Evolutionary conservation across 2,113 vertebrate species (phyloP).

Genomic region (Delphinapterus leucas): DNA sequence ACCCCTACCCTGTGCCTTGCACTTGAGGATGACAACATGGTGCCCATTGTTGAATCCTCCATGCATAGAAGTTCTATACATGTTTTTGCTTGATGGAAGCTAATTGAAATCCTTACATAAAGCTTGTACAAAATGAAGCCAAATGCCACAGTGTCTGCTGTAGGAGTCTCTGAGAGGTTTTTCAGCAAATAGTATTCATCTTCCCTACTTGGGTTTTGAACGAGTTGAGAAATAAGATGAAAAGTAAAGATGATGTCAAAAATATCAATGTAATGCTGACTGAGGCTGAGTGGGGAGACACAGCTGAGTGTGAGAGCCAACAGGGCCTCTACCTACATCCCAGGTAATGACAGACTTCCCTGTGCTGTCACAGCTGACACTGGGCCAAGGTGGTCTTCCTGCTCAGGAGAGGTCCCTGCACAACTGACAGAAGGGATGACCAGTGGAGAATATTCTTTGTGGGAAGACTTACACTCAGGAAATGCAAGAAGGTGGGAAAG

Average conservation of each 20-base stretch:
- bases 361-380: not conserved
- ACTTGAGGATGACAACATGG: not conserved
- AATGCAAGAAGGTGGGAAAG: not conserved
- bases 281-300: not conserved
- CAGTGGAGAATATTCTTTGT: not conserved
- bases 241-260: not conserved
- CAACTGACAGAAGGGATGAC: not conserved
- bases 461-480: not conserved
- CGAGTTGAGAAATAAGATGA: not conserved
- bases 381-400: not conserved
- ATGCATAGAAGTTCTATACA: not conserved
- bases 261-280: not conserved
- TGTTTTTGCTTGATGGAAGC: not conserved
- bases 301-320: not conserved
- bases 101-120: not conserved
- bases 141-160: not conserved
- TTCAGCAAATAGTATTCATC: not conserved
- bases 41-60: not conserved
- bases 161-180: not conserved
- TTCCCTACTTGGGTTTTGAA: not conserved
- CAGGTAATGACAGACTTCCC: not conserved
- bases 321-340: not conserved
- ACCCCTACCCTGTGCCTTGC: not conserved
- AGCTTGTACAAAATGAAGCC: not conserved
- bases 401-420: not conserved